phyloP scores from a whole-genome alignment of 2,797 vertebrate species.

The Peromyscus eremicus region DNA sequence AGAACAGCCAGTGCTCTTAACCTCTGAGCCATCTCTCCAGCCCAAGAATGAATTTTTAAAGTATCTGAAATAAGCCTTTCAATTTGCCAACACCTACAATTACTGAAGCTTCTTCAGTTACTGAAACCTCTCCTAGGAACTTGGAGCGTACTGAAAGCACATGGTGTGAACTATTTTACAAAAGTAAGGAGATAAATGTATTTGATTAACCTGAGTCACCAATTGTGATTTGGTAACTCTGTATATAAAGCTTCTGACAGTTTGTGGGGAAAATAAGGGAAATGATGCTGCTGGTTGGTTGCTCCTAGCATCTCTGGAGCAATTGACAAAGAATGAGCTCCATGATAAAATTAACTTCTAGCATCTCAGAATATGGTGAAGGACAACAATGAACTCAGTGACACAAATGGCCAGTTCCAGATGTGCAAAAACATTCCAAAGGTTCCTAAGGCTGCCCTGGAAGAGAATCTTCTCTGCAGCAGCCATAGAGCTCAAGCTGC shows the following conservation, averaged over 20 bases:
- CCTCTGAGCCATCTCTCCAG: no score
- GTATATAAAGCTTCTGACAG: background rate
- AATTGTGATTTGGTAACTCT: background rate
- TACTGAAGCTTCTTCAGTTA: background rate
- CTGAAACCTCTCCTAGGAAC: background rate
- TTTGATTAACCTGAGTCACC: background rate
- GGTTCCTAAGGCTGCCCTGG: background rate
- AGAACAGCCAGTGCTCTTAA: no score
- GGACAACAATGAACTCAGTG: background rate
- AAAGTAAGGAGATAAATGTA: background rate
- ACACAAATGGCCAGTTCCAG: background rate
- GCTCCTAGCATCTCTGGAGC: background rate
- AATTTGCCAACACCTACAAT: background rate
- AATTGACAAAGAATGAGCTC: background rate
- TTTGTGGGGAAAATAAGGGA: no score
- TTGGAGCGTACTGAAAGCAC: background rate
- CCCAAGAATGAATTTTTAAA: background rate
- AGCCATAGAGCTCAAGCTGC: background rate
- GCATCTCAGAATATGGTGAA: background rate
- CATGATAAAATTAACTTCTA: background rate
- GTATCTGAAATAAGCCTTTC: background rate
- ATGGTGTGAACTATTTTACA: background rate
- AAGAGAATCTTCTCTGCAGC: background rate
- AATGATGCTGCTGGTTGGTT: background rate
- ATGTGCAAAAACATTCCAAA: background rate